These are phyloP conservation scores for Hybos culiciformis DNA, from an alignment of 2,888 invertebrate species.

Conservation along the genomic window DNA sequence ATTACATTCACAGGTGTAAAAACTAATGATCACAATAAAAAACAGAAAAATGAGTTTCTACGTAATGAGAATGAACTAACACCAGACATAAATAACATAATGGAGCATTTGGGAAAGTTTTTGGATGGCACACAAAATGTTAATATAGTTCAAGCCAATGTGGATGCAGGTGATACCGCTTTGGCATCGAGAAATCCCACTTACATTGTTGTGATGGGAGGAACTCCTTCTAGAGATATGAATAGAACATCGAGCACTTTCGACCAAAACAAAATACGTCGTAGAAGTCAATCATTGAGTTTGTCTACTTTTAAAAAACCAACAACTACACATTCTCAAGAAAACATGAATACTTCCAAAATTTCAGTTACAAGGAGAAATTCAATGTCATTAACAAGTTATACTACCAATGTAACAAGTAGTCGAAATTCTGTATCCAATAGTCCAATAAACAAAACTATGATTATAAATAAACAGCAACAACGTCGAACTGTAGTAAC, in stretches of 20 bases:
- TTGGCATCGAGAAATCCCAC: constrained; percentile 8
- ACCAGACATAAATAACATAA: constrained; percentile 13
- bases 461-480: no score
- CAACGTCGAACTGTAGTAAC: neutral
- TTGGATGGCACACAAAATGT: constrained; percentile 15
- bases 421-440: neutral
- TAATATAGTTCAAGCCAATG: constrained; percentile 15
- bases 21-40: no score
- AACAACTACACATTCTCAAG: neutral
- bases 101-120: constrained; percentile 21
- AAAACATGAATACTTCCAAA: no score
- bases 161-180: neutral
- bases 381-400: neutral
- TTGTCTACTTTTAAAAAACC: constrained; percentile 1
- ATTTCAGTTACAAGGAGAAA: neutral
- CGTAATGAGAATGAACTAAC: neutral
- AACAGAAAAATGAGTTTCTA: no score
- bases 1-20: no score
- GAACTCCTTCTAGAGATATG: constrained; percentile 1
- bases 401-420: no score
- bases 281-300: constrained; percentile 11
- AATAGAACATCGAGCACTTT: neutral
- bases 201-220: constrained; percentile 13
- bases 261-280: neutral
- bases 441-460: neutral